Evolutionary conservation across 1,140 invertebrate genomes (phyloP).

Genomic region (Sitophilus oryzae): DNA sequence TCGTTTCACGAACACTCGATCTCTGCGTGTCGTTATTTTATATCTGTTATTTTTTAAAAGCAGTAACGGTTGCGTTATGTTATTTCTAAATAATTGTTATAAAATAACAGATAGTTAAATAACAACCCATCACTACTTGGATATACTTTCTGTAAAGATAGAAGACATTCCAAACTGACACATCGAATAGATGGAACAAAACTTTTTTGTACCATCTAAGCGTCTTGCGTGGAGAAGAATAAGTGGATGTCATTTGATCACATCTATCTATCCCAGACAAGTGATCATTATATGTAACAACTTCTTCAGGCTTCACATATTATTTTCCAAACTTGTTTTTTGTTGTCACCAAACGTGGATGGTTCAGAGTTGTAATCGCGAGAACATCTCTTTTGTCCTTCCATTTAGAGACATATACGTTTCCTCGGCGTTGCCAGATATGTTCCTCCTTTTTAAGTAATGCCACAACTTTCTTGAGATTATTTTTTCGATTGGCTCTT

Average conservation of each 20-base stretch:
- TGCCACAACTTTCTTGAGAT: too few species aligned
- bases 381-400: slow-evolving; percentile 36
- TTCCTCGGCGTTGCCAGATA: background rate
- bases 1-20: too few species aligned
- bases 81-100: too few species aligned
- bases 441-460: slow-evolving; percentile 9
- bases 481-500: too few species aligned
- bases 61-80: too few species aligned
- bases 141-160: too few species aligned
- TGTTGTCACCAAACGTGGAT: slow-evolving; percentile 19
- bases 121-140: too few species aligned
- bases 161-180: too few species aligned
- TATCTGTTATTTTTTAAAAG: too few species aligned
- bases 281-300: slow-evolving; percentile 23
- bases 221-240: slow-evolving; percentile 24
- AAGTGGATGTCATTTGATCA: slow-evolving; percentile 31
- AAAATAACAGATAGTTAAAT: too few species aligned
- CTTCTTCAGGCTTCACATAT: slow-evolving; percentile 29
- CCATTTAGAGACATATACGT: slow-evolving; percentile 34
- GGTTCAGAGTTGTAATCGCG: slow-evolving; percentile 27
- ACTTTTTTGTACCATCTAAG: slow-evolving; percentile 32
- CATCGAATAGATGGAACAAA: too few species aligned
- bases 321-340: slow-evolving; percentile 21
- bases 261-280: slow-evolving; percentile 26
- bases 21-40: too few species aligned